Percentiles rank a stretch among this genome's conserved stretches.
Conservation (phyloP, 2,888 invertebrate genomes). For the Schizotus pectinicornis region DNA sequence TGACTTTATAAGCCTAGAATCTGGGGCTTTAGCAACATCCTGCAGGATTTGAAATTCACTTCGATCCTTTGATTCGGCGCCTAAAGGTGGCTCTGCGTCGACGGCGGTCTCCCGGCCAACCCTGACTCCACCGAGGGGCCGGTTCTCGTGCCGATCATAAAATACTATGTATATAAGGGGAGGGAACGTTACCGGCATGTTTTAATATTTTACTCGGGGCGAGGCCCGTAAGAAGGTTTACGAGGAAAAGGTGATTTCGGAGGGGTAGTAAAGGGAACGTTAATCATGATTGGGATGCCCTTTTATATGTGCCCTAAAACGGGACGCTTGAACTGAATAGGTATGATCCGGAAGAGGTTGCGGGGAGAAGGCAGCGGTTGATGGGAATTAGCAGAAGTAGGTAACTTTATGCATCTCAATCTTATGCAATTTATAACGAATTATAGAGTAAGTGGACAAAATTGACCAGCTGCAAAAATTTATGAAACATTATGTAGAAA, state of each 20-base stretch:
- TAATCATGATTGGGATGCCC: conserved; percentile 27
- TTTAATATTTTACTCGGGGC: conserved; percentile 25
- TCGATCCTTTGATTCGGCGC: conserved; percentile 32
- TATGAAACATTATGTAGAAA: no score
- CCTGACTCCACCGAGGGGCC: conserved; percentile 1
- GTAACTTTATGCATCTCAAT: no score
- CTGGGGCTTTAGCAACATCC: conserved; percentile 29
- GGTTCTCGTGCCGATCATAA: conserved; percentile 11
- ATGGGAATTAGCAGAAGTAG: no score
- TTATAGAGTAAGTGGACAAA: no score
- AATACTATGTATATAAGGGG: conserved; percentile 1
- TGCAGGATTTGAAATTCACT: conserved; percentile 28
- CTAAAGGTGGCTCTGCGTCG: conserved; percentile 25
- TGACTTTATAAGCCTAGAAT: conserved; percentile 28
- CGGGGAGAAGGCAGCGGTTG: no score
- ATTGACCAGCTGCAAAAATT: no score
- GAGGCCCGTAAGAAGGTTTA: conserved; percentile 24
- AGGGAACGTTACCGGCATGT: conserved; percentile 9
- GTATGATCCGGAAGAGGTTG: neutral
- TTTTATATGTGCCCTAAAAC: conserved; percentile 7
- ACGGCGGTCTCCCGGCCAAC: conserved; percentile 4
- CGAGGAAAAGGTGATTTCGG: conserved; percentile 24
- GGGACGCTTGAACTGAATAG: conserved; percentile 3
- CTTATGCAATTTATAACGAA: no score
- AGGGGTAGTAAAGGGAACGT: conserved; percentile 22